Conservation (phyloP, 2,888 invertebrate genomes). For the Lampropteryx suffumata region DNA sequence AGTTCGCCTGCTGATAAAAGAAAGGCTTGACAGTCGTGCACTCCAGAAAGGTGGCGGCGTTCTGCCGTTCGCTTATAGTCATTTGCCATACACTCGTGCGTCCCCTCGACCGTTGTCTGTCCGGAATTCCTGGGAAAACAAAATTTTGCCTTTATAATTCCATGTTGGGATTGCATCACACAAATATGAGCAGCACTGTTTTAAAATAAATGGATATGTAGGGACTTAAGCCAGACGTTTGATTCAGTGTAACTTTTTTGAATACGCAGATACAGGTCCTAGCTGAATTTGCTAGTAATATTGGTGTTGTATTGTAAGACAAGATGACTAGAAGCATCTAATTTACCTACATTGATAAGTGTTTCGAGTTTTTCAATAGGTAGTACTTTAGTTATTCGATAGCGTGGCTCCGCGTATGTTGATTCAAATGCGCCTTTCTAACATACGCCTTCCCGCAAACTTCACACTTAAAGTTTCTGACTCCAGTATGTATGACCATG, state of each 20-base stretch:
- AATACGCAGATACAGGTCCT: too few species aligned
- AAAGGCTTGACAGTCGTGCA: slow-evolving; percentile 69
- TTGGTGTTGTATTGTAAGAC: too few species aligned
- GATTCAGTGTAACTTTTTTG: too few species aligned
- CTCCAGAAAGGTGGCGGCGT: slow-evolving; percentile 71
- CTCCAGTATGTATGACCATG: slow-evolving; percentile 76
- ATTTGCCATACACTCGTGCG: slow-evolving; percentile 74
- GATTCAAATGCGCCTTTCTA: slow-evolving; percentile 53
- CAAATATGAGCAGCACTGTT: neutral
- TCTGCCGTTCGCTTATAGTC: slow-evolving; percentile 72
- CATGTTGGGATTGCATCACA: slow-evolving; percentile 22
- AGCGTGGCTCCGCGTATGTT: slow-evolving; percentile 55
- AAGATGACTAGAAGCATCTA: too few species aligned
- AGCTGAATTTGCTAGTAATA: too few species aligned
- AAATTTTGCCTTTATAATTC: slow-evolving; percentile 31
- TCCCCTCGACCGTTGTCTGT: slow-evolving; percentile 8
- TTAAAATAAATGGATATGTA: too few species aligned
- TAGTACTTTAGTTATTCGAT: neutral
- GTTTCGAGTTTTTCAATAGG: too few species aligned
- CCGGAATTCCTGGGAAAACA: slow-evolving; percentile 41
- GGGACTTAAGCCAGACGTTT: too few species aligned
- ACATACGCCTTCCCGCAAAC: slow-evolving; percentile 74
- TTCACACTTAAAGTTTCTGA: slow-evolving; percentile 73
- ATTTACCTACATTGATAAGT: too few species aligned
- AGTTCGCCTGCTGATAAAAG: slow-evolving; percentile 73